Evolutionary conservation across 1,140 invertebrate species (phyloP).

Genomic region (Cotesia vestalis): DNA sequence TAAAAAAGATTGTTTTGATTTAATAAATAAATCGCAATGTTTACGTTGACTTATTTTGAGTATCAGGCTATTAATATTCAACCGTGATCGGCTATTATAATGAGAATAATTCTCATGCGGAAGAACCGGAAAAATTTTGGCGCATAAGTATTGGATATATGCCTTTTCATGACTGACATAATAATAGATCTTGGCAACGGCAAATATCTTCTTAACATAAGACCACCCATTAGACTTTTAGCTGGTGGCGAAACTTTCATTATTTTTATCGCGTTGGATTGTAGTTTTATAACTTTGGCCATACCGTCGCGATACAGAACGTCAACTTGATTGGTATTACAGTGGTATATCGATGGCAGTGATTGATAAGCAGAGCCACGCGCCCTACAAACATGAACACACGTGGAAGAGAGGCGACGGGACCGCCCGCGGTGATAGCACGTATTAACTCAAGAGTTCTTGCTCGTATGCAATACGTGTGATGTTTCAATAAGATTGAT

Average conservation of each 20-base stretch:
- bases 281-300: constrained; percentile 14
- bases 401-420: constrained; percentile 42
- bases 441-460: constrained; percentile 10
- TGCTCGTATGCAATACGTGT: neutral
- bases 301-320: constrained; percentile 17
- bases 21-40: too few species aligned
- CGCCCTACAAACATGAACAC: constrained; percentile 44
- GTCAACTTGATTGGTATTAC: constrained; percentile 47
- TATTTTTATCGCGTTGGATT: constrained; percentile 8
- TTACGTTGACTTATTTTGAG: too few species aligned
- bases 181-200: constrained; percentile 25
- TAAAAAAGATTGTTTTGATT: too few species aligned
- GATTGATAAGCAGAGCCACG: constrained; percentile 57
- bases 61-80: constrained; percentile 10
- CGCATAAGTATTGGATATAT: too few species aligned
- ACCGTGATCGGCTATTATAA: neutral
- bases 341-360: constrained; percentile 42
- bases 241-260: neutral
- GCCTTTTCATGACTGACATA: constrained; percentile 18
- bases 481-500: constrained; percentile 8
- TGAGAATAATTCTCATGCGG: constrained; percentile 7
- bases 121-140: neutral
- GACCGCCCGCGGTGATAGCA: constrained; percentile 40
- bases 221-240: constrained; percentile 15
- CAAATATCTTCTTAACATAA: constrained; percentile 13